phyloP scores from a whole-genome alignment of 2,113 vertebrate genomes.

The Dasyurus viverrinus region DNA sequence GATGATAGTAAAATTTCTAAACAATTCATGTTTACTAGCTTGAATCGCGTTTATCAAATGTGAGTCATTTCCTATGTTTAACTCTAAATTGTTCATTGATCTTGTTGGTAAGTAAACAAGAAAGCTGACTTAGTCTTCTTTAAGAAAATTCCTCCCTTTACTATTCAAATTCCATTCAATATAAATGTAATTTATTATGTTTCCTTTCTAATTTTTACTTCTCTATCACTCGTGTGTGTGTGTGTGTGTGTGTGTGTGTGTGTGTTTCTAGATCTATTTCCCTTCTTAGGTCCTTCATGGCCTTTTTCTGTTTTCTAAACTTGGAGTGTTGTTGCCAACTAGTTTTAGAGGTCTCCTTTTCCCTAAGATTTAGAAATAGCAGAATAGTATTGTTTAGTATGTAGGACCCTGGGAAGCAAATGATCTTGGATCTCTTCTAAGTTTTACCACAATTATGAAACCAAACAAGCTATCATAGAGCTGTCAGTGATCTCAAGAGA shows the following conservation, averaged over 20 bases:
- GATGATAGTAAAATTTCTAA: constrained; percentile 68
- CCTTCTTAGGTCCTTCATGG: background rate
- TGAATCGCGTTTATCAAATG: constrained; percentile 68
- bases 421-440: background rate
- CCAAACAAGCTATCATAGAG: background rate
- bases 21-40: constrained; percentile 51
- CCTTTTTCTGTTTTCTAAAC: background rate
- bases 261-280: background rate
- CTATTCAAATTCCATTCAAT: background rate
- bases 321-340: background rate
- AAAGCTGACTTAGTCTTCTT: background rate
- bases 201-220: background rate
- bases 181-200: background rate
- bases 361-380: background rate
- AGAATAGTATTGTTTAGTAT: background rate
- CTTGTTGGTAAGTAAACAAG: background rate
- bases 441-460: background rate
- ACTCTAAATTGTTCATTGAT: constrained; percentile 38
- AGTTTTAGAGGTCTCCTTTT: background rate
- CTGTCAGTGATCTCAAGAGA: background rate
- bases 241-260: too few species aligned
- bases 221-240: background rate
- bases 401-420: background rate
- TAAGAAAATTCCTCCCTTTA: background rate
- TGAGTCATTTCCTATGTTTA: constrained; percentile 69